Conservation (phyloP, 1,140 invertebrate species). For the Bombus picipes region DNA sequence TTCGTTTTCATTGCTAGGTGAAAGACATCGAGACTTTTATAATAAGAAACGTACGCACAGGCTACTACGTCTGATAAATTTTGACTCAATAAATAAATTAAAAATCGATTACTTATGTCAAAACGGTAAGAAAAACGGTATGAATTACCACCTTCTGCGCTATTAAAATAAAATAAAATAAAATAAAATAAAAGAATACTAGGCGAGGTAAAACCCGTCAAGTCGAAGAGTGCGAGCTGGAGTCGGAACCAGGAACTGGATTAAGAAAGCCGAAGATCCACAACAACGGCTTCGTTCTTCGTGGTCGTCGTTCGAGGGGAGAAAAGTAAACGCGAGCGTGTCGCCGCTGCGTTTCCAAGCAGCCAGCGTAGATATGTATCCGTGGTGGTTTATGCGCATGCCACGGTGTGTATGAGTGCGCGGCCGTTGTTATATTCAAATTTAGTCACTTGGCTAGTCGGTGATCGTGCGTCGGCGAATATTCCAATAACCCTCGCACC, state of each 20-base stretch:
- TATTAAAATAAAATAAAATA: too few relatives aligned
- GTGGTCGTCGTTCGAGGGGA: not conserved
- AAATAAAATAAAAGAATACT: too few relatives aligned
- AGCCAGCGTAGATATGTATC: slow-evolving; percentile 77
- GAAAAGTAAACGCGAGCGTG: slow-evolving; percentile 26
- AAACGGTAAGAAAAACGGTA: not conserved
- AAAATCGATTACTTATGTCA: not conserved
- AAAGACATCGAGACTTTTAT: not conserved
- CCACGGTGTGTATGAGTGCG: slow-evolving; percentile 71
- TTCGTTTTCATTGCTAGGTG: not conserved
- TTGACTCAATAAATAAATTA: not conserved
- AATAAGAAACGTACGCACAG: too few relatives aligned
- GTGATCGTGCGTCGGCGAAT: slow-evolving; percentile 76
- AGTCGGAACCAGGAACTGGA: not conserved
- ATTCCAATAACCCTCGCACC: slow-evolving; percentile 70
- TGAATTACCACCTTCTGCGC: too few relatives aligned
- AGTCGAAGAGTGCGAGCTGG: not conserved
- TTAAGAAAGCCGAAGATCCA: not conserved
- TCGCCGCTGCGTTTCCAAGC: slow-evolving; percentile 43
- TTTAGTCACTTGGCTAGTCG: slow-evolving; percentile 78
- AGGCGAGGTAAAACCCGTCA: too few relatives aligned
- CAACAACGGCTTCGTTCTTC: not conserved
- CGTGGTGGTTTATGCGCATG: slow-evolving; percentile 70
- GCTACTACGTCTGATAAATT: not conserved
- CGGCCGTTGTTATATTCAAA: slow-evolving; percentile 80